A percentile compares a stretch with the other conserved stretches of the same genome.
Conservation (phyloP, 2,797 vertebrate genomes). For the Periophthalmus magnuspinnatus region DNA sequence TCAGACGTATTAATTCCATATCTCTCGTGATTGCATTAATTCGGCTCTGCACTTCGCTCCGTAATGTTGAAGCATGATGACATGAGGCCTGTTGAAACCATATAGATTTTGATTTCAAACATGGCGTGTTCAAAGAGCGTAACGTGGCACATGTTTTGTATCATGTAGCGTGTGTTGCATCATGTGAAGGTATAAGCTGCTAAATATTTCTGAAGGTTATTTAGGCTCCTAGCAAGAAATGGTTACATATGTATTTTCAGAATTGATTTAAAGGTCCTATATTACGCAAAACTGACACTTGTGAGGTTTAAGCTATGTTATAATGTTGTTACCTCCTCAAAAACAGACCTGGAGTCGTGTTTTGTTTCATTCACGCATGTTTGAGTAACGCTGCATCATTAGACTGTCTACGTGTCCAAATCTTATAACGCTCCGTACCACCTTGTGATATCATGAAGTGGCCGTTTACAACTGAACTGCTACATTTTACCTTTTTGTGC, state of each 20-base stretch:
- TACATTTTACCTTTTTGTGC: too few relatives aligned
- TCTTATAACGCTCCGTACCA: too few relatives aligned
- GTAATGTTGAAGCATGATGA: constrained; percentile 18
- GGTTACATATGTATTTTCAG: not conserved
- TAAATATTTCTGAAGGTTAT: not conserved
- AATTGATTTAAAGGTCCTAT: too few relatives aligned
- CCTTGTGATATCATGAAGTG: too few relatives aligned
- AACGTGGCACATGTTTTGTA: not conserved
- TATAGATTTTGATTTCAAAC: not conserved
- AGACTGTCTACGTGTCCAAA: too few relatives aligned
- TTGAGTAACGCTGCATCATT: too few relatives aligned
- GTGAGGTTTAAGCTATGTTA: too few relatives aligned
- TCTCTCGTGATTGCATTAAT: constrained; percentile 66
- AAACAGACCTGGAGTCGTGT: too few relatives aligned
- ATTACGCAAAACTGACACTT: too few relatives aligned
- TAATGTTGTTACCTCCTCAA: too few relatives aligned
- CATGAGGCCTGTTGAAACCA: not conserved
- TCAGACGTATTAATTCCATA: constrained; percentile 72
- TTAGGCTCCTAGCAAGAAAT: not conserved
- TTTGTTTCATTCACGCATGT: too few relatives aligned
- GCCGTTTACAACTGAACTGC: too few relatives aligned
- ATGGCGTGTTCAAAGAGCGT: not conserved
- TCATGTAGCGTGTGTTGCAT: not conserved
- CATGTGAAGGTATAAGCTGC: not conserved
- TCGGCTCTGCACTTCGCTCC: constrained; percentile 38